Conservation (phyloP, 2,797 vertebrate genomes). For the Halcyon leucocephala region DNA sequence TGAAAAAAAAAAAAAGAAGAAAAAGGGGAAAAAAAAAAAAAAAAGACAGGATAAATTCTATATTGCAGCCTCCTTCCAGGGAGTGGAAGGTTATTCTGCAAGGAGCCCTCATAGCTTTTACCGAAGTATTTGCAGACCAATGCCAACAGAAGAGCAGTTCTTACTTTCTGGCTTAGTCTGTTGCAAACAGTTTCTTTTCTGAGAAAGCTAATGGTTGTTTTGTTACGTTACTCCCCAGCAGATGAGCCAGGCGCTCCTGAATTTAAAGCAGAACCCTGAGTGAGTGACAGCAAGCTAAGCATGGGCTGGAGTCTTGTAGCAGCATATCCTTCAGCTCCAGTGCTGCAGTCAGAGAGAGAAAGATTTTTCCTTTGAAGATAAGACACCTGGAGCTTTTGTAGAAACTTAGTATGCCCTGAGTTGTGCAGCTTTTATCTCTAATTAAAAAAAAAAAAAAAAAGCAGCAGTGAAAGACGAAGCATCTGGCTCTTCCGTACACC, state of each 20-base stretch:
- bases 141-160: background rate
- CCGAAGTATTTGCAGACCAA: background rate
- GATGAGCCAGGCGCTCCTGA: background rate
- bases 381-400: slow-evolving; percentile 24
- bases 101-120: background rate
- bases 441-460: background rate
- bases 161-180: background rate
- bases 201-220: background rate
- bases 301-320: background rate
- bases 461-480: background rate
- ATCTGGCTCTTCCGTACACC: background rate
- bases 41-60: background rate
- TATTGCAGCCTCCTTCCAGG: background rate
- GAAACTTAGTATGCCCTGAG: background rate
- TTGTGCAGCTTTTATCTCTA: background rate
- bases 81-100: background rate
- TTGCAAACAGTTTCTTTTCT: background rate
- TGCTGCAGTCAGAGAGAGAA: background rate
- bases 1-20: background rate
- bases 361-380: slow-evolving; percentile 33
- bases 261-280: background rate
- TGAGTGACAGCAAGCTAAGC: background rate
- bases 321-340: slow-evolving; percentile 7
- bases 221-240: background rate
- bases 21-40: background rate